Evolutionary conservation across 2,113 vertebrate genomes (phyloP), one percentile per base, ranked within the genome.

Genomic region (Ameiurus melas): DNA sequence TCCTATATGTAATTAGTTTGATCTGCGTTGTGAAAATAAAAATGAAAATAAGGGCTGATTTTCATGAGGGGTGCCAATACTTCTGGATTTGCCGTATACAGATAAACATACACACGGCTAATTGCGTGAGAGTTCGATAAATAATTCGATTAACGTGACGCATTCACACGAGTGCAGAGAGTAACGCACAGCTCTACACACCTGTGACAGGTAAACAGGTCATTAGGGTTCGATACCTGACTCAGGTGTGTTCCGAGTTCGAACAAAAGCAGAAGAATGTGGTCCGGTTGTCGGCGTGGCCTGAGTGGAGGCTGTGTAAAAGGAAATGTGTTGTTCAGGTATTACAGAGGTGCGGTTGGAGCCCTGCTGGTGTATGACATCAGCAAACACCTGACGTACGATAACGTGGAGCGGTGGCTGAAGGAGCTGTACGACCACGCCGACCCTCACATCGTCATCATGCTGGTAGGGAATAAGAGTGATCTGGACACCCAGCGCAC

Each of bases 381-480:
- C 33, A 97, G 96, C 88, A 99, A 98, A 91, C 98, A 99, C 91
- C 96, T 99, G 57, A 99, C 98, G 0, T 99, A 99, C 0, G 98
- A 99, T 94, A 98, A 97, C 0, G 97, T 97, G 27, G 98, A 99
- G 92, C 95, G 98, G 13, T 99, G 98, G 98, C 93, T 99, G 93
- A 99, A 99, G 90, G 98, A 99, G 92, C 95, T 99, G 93, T 95
- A 97, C 36, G 97, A 98, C 92, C 98, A 99, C 0, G 97, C 97
- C 0, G 98, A 99, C 94, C 97, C 96, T 92, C 99, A 99, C 92
- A 99, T 99, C 0, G 98, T 99, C 80, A 97, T 99, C 92, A 99
- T 99, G 98, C 95, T 99, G 1, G 98, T 99, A 95, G 98, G 98
- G 43, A 99, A 99, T 93, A 99, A 99, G 93, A 97, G 94, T 1